Base-by-base conservation (phyloP, 1,140 invertebrate species). In the Copidosoma floridanum region DNA sequence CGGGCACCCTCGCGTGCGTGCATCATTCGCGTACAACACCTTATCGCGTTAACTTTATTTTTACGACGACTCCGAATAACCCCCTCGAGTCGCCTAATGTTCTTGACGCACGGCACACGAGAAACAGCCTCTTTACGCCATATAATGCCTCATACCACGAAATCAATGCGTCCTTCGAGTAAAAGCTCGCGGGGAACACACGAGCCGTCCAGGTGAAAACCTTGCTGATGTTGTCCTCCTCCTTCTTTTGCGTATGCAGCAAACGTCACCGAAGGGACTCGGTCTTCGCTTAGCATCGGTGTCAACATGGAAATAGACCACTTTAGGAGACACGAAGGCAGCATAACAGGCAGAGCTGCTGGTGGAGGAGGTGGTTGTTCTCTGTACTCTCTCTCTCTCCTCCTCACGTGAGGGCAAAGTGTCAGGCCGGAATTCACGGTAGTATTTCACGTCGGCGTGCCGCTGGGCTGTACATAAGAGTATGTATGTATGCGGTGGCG, bases 401-500 rank as follows among this genome's bases (percentile, higher is more conserved):
- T n/a, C n/a, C 29, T 32, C 29, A 38, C 38, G 47, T 35, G 48
- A 32, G 24, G n/a, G 38, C 27, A 50, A 59, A 64, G 64, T 54
- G 66, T 68, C 68, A 64, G 55, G 57, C 50, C 50, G 65, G 57
- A 66, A 69, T 67, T 63, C 56, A 44, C 43, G 51, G 60, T 66
- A 62, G 62, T 67, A 69, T 67, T 69, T 69, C 68, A 69, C 48
- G 64, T 69, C 65, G 50, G 29, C 26, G 12, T 20, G 40, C 29
- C 26, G 47, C 37, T 23, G 27, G 24, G 51, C n/a, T n/a, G n/a
- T n/a, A n/a, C n/a, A n/a, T n/a, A n/a, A n/a, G n/a, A n/a, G n/a
- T n/a, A n/a, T n/a, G n/a, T n/a, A n/a, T n/a, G n/a, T n/a, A n/a
- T n/a, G n/a, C 24, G 23, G 38, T 48, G 35, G 41, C 56, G 60